These are phyloP conservation scores for Coptodon rendalli DNA, from an alignment of 2,113 vertebrate genomes.

Conservation along the genomic window DNA sequence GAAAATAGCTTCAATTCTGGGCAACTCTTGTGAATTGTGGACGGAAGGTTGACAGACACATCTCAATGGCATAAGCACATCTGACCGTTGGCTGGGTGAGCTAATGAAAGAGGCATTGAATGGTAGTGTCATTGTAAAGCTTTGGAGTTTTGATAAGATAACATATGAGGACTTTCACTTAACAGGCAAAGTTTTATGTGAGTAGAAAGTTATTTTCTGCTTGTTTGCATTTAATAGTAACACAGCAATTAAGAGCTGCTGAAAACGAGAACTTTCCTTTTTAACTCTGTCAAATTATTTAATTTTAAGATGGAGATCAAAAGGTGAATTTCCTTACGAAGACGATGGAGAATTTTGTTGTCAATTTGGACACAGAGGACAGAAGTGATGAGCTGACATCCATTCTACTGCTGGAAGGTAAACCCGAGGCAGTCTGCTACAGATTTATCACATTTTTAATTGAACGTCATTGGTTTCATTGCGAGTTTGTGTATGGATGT, in stretches of 20 bases:
- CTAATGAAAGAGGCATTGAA: neutral
- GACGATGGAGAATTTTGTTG: neutral
- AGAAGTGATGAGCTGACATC: neutral
- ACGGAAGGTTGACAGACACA: neutral
- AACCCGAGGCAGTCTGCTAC: neutral
- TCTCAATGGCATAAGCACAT: neutral
- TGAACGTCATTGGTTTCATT: slow-evolving; percentile 14
- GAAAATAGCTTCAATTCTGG: neutral
- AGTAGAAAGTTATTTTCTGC: neutral
- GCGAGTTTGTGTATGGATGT: neutral
- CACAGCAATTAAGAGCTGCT: neutral
- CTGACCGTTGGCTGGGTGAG: neutral
- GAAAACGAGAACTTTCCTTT: neutral
- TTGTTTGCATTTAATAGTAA: neutral
- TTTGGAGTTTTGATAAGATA: neutral
- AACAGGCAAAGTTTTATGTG: neutral
- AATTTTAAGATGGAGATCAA: neutral
- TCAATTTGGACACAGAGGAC: neutral
- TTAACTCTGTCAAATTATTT: neutral
- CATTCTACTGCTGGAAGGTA: neutral
- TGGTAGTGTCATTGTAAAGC: rapidly evolving
- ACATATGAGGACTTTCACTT: neutral
- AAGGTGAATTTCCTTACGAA: neutral
- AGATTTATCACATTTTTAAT: slow-evolving; percentile 42
- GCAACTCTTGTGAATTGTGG: neutral